phyloP scores from a whole-genome alignment of 53 echinoderm and acorn worm species.

The Paracentrotus lividus region DNA sequence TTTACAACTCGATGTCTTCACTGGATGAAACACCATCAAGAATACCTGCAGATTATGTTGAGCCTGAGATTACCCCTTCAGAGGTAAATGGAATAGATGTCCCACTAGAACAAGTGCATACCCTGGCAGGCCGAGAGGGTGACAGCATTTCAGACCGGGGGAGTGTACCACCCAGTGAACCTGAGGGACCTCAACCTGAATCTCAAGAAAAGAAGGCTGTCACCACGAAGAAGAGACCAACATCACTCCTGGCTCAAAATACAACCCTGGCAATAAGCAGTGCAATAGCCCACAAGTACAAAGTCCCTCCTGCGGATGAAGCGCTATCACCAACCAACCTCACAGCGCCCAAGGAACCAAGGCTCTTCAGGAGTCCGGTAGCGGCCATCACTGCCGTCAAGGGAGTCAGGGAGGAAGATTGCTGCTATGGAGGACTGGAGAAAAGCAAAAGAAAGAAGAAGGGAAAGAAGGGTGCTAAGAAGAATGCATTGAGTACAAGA shows the following conservation, averaged over 20 bases:
- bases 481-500: constrained; percentile 30
- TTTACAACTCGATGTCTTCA: constrained; percentile 68
- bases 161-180: not conserved
- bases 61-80: constrained; percentile 52
- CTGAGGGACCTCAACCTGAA: constrained; percentile 38
- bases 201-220: constrained; percentile 52
- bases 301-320: constrained; percentile 63
- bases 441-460: constrained; percentile 63
- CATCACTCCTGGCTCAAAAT: constrained; percentile 91
- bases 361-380: constrained; percentile 91
- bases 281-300: constrained; percentile 88
- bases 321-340: constrained; percentile 35
- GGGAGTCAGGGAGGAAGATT: constrained; percentile 76
- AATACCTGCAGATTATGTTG: constrained; percentile 83
- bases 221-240: constrained; percentile 79
- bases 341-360: constrained; percentile 69
- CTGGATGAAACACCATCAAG: constrained; percentile 93
- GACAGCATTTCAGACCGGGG: constrained; percentile 44
- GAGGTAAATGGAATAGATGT: constrained; percentile 52
- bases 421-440: constrained; percentile 67
- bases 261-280: constrained; percentile 88
- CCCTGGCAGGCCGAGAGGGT: constrained; percentile 1
- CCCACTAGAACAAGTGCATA: not conserved
- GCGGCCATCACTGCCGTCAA: constrained; percentile 82
- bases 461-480: constrained; percentile 67